A percentile compares a stretch with the other conserved stretches of the same genome.
Evolutionary conservation across 2,797 vertebrate species (phyloP).

Genomic region (Dicrostonyx torquatus): DNA sequence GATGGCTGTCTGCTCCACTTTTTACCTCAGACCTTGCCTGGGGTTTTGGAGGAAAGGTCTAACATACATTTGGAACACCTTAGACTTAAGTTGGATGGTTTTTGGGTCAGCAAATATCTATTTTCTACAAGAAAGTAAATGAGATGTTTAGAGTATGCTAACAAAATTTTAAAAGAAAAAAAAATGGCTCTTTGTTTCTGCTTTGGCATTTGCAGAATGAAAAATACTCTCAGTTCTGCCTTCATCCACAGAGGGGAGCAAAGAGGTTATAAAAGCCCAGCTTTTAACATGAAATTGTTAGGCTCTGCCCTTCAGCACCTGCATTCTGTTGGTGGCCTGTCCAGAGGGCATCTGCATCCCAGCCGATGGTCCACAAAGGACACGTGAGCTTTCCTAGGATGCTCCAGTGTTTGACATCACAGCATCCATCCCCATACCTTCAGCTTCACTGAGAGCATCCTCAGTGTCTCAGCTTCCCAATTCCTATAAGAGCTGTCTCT

Average conservation of each 20-base stretch:
- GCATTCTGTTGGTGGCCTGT: not conserved
- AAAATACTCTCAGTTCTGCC: constrained; percentile 65
- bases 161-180: not conserved
- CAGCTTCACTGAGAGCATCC: not conserved
- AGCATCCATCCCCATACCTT: not conserved
- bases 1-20: not conserved
- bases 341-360: not conserved
- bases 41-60: not conserved
- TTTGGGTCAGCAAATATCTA: not conserved
- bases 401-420: not conserved
- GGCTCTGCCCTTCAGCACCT: not conserved
- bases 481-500: not conserved
- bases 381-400: not conserved
- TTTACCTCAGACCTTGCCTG: not conserved
- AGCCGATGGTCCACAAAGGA: not conserved
- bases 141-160: not conserved
- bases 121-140: not conserved
- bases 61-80: not conserved
- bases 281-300: not conserved
- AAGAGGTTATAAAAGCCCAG: constrained; percentile 38
- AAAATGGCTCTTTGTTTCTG: not conserved
- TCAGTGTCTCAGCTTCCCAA: not conserved
- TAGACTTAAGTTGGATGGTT: not conserved
- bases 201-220: constrained; percentile 18
- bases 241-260: constrained; percentile 74